These are phyloP conservation scores for Lerista edwardsae DNA, from an alignment of 2,797 vertebrate genomes.

Conservation along the genomic window DNA sequence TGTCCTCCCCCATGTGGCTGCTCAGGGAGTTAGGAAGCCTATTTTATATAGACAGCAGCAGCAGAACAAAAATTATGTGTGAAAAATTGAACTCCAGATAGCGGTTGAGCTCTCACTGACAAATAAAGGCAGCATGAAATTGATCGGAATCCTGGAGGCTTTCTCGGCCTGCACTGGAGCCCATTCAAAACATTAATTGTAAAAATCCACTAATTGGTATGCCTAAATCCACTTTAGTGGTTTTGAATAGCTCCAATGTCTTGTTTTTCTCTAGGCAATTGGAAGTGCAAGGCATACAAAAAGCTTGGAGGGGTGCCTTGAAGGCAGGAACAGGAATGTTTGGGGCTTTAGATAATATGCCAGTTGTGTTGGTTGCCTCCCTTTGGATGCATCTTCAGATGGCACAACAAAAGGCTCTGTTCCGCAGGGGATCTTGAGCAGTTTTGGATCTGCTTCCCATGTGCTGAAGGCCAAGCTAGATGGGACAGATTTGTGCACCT, in stretches of 20 bases:
- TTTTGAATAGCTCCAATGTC: constrained; percentile 76
- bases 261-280: constrained; percentile 49
- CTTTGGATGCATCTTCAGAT: background rate
- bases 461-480: background rate
- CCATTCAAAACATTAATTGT: constrained; percentile 84
- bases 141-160: constrained; percentile 88
- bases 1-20: constrained; percentile 69
- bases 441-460: background rate
- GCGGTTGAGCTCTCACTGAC: constrained; percentile 81
- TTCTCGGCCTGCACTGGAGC: constrained; percentile 82
- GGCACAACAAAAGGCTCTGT: background rate
- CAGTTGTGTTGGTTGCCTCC: background rate
- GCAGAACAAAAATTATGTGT: constrained; percentile 74
- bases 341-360: background rate
- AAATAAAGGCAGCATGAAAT: constrained; percentile 90
- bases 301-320: background rate
- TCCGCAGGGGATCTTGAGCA: background rate
- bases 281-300: constrained; percentile 1
- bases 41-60: constrained; percentile 77
- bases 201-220: constrained; percentile 88
- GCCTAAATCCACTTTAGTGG: constrained; percentile 85
- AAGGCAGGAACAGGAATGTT: background rate
- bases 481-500: background rate
- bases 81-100: constrained; percentile 85
- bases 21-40: constrained; percentile 71